Conservation (phyloP, 1,140 invertebrate species). For the Caenorhabditis inopinata region DNA sequence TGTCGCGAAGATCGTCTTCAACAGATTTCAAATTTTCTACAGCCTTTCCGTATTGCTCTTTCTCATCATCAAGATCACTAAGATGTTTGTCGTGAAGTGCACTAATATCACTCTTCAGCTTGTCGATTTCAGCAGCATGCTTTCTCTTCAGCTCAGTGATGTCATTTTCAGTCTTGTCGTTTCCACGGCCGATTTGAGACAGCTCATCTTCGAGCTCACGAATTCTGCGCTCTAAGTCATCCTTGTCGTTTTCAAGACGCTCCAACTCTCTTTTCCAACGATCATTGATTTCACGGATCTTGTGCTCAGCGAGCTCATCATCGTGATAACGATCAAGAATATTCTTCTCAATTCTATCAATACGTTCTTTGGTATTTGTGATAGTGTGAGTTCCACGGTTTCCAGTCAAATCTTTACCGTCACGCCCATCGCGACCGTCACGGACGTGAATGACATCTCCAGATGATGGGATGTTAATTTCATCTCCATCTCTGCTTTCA, state of each 20-base stretch:
- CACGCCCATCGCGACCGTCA: conserved; percentile 41
- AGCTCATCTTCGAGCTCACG: conserved; percentile 63
- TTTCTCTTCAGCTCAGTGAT: conserved; percentile 60
- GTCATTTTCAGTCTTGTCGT: conserved; percentile 54
- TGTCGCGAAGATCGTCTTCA: conserved; percentile 63
- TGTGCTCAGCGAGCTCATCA: conserved; percentile 60
- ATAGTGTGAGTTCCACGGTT: background rate
- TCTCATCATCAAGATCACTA: conserved; percentile 62
- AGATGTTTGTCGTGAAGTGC: conserved; percentile 61
- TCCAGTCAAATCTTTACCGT: conserved; percentile 34
- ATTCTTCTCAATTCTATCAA: conserved; percentile 27
- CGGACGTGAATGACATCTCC: conserved; percentile 40
- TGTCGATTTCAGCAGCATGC: conserved; percentile 60
- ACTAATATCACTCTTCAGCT: conserved; percentile 59
- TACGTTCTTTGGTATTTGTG: conserved; percentile 7
- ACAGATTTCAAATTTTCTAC: conserved; percentile 52
- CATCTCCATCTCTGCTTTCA: conserved; percentile 31
- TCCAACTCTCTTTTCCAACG: conserved; percentile 64
- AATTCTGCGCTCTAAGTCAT: conserved; percentile 58
- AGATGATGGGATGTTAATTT: conserved; percentile 42
- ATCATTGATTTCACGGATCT: conserved; percentile 64
- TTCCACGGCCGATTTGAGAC: conserved; percentile 53
- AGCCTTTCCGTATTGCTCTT: conserved; percentile 56
- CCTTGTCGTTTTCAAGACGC: conserved; percentile 65
- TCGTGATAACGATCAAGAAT: conserved; percentile 53